phyloP scores from a whole-genome alignment of 1,140 invertebrate genomes.

The Phthorimaea operculella region DNA sequence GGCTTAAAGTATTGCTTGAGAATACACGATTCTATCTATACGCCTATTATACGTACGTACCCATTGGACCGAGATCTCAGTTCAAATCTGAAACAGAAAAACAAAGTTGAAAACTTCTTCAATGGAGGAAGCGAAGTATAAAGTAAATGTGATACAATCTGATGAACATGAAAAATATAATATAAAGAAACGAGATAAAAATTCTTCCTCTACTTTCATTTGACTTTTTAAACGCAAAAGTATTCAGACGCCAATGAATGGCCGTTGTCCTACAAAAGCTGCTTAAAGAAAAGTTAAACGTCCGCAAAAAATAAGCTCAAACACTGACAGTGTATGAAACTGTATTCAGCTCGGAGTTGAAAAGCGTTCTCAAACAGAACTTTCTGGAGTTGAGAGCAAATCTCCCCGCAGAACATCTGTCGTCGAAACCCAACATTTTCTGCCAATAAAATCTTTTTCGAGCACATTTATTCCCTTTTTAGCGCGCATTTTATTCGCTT shows the following conservation, averaged over 20 bases:
- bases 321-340: slow-evolving; percentile 23
- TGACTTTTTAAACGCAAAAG: neutral
- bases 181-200: slow-evolving; percentile 6
- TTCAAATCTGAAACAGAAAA: too few relatives aligned
- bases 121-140: too few relatives aligned
- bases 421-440: slow-evolving; percentile 37
- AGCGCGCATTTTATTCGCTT: slow-evolving; percentile 30
- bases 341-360: slow-evolving; percentile 23
- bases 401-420: slow-evolving; percentile 52
- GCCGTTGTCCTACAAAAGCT: slow-evolving; percentile 3
- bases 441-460: slow-evolving; percentile 58
- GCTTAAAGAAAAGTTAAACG: slow-evolving; percentile 6
- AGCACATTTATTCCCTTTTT: slow-evolving; percentile 21
- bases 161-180: neutral
- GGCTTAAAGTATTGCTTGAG: slow-evolving; percentile 48
- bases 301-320: slow-evolving; percentile 19
- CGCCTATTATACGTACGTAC: too few relatives aligned
- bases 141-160: too few relatives aligned
- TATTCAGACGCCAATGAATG: neutral
- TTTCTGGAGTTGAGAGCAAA: slow-evolving; percentile 39
- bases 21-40: slow-evolving; percentile 34
- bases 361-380: slow-evolving; percentile 36
- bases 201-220: neutral
- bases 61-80: too few relatives aligned
- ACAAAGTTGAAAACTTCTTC: too few relatives aligned